These are phyloP conservation scores for Sepioteuthis lessoniana DNA, from an alignment of 2,888 invertebrate species.

Conservation along the genomic window DNA sequence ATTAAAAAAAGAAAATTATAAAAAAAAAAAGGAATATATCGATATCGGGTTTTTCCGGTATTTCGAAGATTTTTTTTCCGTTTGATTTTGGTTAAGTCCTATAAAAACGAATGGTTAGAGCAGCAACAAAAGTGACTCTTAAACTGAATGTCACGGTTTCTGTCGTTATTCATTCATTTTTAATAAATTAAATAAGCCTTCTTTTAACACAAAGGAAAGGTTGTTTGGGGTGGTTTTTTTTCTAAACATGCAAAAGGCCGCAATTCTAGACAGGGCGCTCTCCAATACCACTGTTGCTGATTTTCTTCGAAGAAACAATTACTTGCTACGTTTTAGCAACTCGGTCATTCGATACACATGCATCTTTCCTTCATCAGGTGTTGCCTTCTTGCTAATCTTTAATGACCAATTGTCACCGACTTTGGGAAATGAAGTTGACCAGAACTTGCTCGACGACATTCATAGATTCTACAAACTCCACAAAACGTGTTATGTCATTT, in stretches of 20 bases:
- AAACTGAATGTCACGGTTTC: too few relatives aligned
- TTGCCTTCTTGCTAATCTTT: constrained; percentile 25
- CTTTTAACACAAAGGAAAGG: not conserved
- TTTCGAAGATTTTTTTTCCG: not conserved
- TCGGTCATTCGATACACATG: not conserved
- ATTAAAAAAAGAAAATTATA: not conserved
- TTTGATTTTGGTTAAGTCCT: not conserved
- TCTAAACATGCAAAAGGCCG: not conserved
- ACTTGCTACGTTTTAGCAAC: constrained; percentile 37
- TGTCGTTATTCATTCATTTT: too few relatives aligned
- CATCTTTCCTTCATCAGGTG: constrained; percentile 34
- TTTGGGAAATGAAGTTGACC: not conserved
- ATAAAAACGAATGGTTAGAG: not conserved
- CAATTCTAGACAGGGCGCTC: not conserved
- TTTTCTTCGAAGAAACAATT: not conserved
- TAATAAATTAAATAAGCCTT: too few relatives aligned
- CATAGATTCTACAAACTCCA: not conserved
- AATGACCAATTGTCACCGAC: not conserved
- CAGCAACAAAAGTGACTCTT: too few relatives aligned
- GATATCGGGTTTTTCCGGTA: not conserved
- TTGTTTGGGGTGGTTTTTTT: too few relatives aligned
- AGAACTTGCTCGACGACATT: not conserved
- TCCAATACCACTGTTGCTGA: not conserved
- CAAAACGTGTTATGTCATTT: constrained; percentile 35
- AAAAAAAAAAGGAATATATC: not conserved